Evolutionary conservation across 2,797 vertebrate genomes (phyloP).

Genomic region (Mustela erminea): DNA sequence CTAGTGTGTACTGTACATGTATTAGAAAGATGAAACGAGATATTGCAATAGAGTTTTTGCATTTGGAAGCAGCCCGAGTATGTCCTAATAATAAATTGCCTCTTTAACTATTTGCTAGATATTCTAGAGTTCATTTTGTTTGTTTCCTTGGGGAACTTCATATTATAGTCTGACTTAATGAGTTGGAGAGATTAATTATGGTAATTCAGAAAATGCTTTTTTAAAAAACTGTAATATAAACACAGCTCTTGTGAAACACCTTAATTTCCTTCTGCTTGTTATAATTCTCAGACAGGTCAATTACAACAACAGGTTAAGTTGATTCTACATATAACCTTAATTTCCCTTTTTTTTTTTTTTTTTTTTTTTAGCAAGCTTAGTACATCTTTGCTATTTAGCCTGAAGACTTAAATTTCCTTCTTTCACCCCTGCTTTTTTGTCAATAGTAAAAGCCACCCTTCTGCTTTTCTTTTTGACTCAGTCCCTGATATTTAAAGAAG

Average conservation of each 20-base stretch:
- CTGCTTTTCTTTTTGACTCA: slow-evolving; percentile 84
- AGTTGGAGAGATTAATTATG: slow-evolving; percentile 80
- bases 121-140: slow-evolving; percentile 82
- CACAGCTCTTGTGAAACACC: slow-evolving; percentile 88
- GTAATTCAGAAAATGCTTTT: slow-evolving; percentile 78
- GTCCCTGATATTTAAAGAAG: slow-evolving; percentile 83
- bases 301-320: slow-evolving; percentile 83
- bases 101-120: slow-evolving; percentile 83
- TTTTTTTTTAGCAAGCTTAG: slow-evolving; percentile 79
- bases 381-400: slow-evolving; percentile 83
- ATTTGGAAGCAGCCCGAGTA: slow-evolving; percentile 87
- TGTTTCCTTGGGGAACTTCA: slow-evolving; percentile 82
- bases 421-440: slow-evolving; percentile 81
- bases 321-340: slow-evolving; percentile 78
- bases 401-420: slow-evolving; percentile 83
- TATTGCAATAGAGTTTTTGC: slow-evolving; percentile 79
- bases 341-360: neutral
- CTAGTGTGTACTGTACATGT: slow-evolving; percentile 84
- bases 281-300: slow-evolving; percentile 78
- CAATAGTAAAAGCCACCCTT: slow-evolving; percentile 85
- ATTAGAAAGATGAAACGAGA: slow-evolving; percentile 86
- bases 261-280: slow-evolving; percentile 85
- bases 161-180: slow-evolving; percentile 76
- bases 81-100: slow-evolving; percentile 83
- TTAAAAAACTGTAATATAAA: slow-evolving; percentile 85